These are phyloP conservation scores for Spodoptera picta DNA, from an alignment of 2,888 invertebrate genomes.

Conservation along the genomic window DNA sequence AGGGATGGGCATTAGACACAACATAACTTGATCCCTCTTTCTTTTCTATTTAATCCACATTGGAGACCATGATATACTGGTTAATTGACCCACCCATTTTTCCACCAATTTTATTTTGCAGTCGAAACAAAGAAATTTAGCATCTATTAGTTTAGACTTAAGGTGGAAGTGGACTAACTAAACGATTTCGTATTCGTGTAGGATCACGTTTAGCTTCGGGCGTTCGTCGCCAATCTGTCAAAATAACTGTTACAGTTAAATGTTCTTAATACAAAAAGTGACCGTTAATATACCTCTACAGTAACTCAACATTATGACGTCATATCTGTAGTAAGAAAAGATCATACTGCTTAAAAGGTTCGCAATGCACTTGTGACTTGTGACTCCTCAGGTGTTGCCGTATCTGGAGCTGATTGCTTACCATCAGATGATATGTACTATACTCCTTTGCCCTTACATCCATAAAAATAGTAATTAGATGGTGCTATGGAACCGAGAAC, in stretches of 20 bases:
- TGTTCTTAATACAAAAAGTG: constrained; percentile 23
- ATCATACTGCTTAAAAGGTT: too few species aligned
- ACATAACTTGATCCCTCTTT: constrained; percentile 33
- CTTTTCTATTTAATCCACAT: constrained; percentile 20
- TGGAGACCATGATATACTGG: constrained; percentile 40
- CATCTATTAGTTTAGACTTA: accelerated
- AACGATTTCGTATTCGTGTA: constrained; percentile 27
- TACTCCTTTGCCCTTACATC: too few species aligned
- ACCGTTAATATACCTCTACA: constrained; percentile 20
- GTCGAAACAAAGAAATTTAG: constrained; percentile 4
- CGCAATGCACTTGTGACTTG: too few species aligned
- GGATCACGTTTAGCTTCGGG: constrained; percentile 61
- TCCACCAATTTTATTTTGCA: constrained; percentile 2
- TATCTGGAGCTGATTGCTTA: too few species aligned
- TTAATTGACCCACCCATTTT: neutral
- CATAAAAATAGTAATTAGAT: too few species aligned
- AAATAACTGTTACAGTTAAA: constrained; percentile 53
- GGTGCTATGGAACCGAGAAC: too few species aligned
- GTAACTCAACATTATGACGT: constrained; percentile 27
- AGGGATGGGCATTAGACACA: constrained; percentile 62
- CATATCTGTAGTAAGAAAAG: constrained; percentile 4
- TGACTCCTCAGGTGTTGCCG: too few species aligned
- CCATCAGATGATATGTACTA: too few species aligned
- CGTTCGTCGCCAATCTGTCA: constrained; percentile 67
- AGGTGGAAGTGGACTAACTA: neutral